A percentile compares a stretch with the other conserved stretches of the same genome.
These are phyloP conservation scores for Epicampocera succincta DNA, from an alignment of 2,888 invertebrate genomes.

Conservation along the genomic window DNA sequence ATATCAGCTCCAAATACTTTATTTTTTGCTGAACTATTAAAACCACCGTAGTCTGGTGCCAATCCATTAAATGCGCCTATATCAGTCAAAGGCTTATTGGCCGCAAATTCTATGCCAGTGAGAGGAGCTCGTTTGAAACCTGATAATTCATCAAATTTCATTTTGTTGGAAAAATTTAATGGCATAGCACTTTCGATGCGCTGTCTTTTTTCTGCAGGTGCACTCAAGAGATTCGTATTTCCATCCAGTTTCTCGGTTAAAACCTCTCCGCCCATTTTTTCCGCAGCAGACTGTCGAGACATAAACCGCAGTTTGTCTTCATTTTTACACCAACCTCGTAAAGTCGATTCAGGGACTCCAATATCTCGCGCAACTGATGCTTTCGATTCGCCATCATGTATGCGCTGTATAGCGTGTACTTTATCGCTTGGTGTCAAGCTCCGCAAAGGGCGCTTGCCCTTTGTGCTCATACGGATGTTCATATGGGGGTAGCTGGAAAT, in stretches of 20 bases:
- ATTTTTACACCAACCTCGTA: conserved; percentile 94
- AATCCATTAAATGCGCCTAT: conserved; percentile 78
- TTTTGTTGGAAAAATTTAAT: conserved; percentile 80
- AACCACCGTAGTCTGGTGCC: conserved; percentile 79
- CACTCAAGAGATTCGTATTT: conserved; percentile 73
- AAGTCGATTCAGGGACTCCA: conserved; percentile 92
- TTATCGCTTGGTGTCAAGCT: conserved; percentile 90
- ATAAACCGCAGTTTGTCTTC: conserved; percentile 89
- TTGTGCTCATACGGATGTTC: conserved; percentile 85
- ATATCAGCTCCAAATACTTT: conserved; percentile 81
- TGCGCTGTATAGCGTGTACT: conserved; percentile 90
- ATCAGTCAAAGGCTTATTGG: conserved; percentile 78
- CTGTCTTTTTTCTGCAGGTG: conserved; percentile 80
- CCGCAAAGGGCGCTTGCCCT: conserved; percentile 90
- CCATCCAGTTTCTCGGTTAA: conserved; percentile 78
- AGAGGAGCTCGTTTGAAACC: conserved; percentile 79
- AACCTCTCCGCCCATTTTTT: conserved; percentile 82
- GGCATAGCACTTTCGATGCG: conserved; percentile 79
- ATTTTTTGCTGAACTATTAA: conserved; percentile 76
- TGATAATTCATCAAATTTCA: conserved; percentile 80
- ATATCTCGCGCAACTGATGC: conserved; percentile 93
- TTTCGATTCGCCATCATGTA: conserved; percentile 92
- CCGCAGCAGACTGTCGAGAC: conserved; percentile 87
- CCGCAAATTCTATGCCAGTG: conserved; percentile 80
- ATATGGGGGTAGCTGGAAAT: conserved; percentile 81